Conservation (phyloP, 2,113 vertebrate genomes). For the Alligator sinensis region DNA sequence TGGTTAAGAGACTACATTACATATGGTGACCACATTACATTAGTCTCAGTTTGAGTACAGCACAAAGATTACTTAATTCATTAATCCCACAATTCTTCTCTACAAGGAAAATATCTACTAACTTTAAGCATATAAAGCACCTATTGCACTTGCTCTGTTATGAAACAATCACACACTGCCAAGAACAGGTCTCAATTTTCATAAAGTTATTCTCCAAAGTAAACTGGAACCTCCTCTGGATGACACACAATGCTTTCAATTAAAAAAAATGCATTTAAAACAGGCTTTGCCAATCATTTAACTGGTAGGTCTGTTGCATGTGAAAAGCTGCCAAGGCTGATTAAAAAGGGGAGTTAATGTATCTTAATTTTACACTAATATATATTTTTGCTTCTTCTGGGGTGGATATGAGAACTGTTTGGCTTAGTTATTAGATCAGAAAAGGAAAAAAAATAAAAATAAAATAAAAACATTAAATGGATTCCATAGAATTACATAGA, state of each 20-base stretch:
- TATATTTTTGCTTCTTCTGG: slow-evolving; percentile 61
- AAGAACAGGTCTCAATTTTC: slow-evolving; percentile 62
- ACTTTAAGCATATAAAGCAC: slow-evolving; percentile 8
- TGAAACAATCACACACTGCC: slow-evolving; percentile 41
- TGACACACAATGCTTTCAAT: slow-evolving; percentile 42
- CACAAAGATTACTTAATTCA: slow-evolving; percentile 5
- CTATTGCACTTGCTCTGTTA: slow-evolving; percentile 25
- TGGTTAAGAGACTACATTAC: background rate
- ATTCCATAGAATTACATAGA: slow-evolving; percentile 69
- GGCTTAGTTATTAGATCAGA: slow-evolving; percentile 66
- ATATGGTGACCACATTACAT: background rate
- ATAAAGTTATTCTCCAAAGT: slow-evolving; percentile 54
- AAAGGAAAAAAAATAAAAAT: slow-evolving; percentile 63
- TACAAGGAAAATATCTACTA: slow-evolving; percentile 1
- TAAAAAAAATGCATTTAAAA: slow-evolving; percentile 62
- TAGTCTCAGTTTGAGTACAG: slow-evolving; percentile 8
- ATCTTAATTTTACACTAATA: slow-evolving; percentile 69
- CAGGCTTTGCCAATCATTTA: slow-evolving; percentile 59
- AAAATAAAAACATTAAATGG: slow-evolving; percentile 64
- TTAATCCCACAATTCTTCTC: slow-evolving; percentile 13
- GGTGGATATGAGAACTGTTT: slow-evolving; percentile 52
- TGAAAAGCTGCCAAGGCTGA: slow-evolving; percentile 66
- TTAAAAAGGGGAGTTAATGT: slow-evolving; percentile 71
- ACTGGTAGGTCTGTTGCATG: slow-evolving; percentile 57
- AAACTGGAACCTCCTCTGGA: slow-evolving; percentile 46